Percentiles rank a stretch among this genome's conserved stretches.
Conservation (phyloP, 53 echinoderm and acorn worm species). For the Zoroaster sp. region DNA sequence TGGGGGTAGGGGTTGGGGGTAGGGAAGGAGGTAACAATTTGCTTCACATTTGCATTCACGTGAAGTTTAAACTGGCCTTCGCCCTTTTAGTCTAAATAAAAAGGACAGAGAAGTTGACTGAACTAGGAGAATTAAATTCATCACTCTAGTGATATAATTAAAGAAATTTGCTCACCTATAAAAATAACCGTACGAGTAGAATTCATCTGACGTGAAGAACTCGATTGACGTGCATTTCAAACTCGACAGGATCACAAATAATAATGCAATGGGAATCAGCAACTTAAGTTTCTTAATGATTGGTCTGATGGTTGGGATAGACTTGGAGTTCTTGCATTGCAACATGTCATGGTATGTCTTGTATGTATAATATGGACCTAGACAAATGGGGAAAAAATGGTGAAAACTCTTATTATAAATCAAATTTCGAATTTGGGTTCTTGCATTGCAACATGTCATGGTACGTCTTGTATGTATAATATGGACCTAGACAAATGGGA, state of each 20-base stretch:
- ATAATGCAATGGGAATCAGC: slow-evolving; percentile 54
- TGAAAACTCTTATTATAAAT: no score
- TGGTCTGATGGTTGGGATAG: slow-evolving; percentile 70
- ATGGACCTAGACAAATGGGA: slow-evolving; percentile 85
- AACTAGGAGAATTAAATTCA: no score
- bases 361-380: slow-evolving; percentile 96
- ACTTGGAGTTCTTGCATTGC: slow-evolving; percentile 52
- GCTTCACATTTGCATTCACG: no score
- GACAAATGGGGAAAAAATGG: no score
- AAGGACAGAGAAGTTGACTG: no score
- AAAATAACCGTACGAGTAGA: slow-evolving; percentile 54
- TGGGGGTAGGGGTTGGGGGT: no score
- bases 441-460: slow-evolving; percentile 80
- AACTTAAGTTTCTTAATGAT: slow-evolving; percentile 64
- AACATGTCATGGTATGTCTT: slow-evolving; percentile 89
- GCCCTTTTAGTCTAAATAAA: no score
- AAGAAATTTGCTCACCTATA: slow-evolving; percentile 39
- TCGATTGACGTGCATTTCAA: slow-evolving; percentile 43
- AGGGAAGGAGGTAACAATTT: no score
- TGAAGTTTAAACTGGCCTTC: no score
- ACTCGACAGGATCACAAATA: slow-evolving; percentile 65
- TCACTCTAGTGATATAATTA: no score
- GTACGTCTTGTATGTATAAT: slow-evolving; percentile 92
- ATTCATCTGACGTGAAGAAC: slow-evolving; percentile 50
- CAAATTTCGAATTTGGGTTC: slow-evolving; percentile 26